Base-by-base conservation (phyloP, 2,888 invertebrate species). In the Andrena haemorrhoa region DNA sequence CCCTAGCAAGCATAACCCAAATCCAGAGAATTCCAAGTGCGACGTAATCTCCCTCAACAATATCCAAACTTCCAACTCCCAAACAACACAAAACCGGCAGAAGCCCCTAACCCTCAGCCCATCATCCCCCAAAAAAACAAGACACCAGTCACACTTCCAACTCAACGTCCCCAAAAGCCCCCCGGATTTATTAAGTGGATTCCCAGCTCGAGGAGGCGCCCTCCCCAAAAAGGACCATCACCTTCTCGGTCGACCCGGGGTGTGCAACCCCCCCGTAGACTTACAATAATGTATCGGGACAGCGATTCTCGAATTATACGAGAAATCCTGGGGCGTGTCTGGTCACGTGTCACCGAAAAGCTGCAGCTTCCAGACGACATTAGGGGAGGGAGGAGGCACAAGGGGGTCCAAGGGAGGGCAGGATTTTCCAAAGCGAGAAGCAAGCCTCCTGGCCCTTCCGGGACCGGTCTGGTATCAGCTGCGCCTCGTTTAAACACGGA, bases 401-500 rank as follows among this genome's bases (percentile, higher is more conserved):
- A 53, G 68, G 60, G 12, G 74, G 47, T 51, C 29, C 41, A 49
- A 65, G 56, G 61, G 41, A 51, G 73, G 64, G 68, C n/a, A 41
- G 41, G 77, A 85, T 84, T 88, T 88, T 79, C 82, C 82, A 71
- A 56, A 56, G 56, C 53, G 73, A 68, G 80, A 77, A 61, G 41
- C 41, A 71, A 78, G 77, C 20, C 69, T 58, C 70, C 66, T 70
- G 70, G 70, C 66, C 75, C 61, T 75, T 81, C 75, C 71, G 82
- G 79, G 89, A 89, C 84, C 86, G 84, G 82, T 86, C 80, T 74
- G 69, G 77, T 70, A 82, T 82, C 89, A 90, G 88, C 90, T 90
- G 89, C 87, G 77, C 75, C 84, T 89, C 85, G 86, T 90, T 87
- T 86, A 90, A 90, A 91, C 87, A 90, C 88, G 87, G 89, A 90